Conservation (phyloP, 2,797 vertebrate genomes). For the Enteromius thamalakanensis region DNA sequence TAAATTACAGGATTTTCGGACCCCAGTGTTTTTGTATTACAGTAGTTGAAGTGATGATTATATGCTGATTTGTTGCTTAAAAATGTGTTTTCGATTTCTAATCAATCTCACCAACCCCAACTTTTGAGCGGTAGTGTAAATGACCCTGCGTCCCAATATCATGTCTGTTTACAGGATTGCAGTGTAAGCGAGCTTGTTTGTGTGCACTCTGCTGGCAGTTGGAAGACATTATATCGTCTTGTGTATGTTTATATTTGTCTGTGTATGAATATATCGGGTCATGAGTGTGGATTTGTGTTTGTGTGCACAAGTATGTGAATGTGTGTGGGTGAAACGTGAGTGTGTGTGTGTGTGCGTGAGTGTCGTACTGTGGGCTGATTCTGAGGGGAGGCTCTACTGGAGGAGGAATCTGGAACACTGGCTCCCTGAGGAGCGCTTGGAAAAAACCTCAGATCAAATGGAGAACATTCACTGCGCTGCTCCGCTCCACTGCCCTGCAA, state of each 20-base stretch:
- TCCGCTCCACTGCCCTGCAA: slow-evolving; percentile 66
- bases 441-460: slow-evolving; percentile 83
- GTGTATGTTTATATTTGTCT: slow-evolving; percentile 58
- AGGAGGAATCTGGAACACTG: slow-evolving; percentile 84
- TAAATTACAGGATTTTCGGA: neutral
- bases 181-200: slow-evolving; percentile 7
- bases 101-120: neutral
- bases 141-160: slow-evolving; percentile 1
- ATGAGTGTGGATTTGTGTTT: slow-evolving; percentile 42
- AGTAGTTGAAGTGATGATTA: neutral
- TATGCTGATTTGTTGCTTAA: neutral
- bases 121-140: slow-evolving; percentile 6
- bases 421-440: slow-evolving; percentile 77
- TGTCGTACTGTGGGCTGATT: slow-evolving; percentile 69
- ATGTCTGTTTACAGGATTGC: slow-evolving; percentile 46
- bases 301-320: slow-evolving; percentile 41
- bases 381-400: slow-evolving; percentile 80
- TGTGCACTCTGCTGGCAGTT: slow-evolving; percentile 29
- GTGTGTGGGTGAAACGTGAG: slow-evolving; percentile 41
- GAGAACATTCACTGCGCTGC: slow-evolving; percentile 79
- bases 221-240: slow-evolving; percentile 12
- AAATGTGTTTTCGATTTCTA: neutral
- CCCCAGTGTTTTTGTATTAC: neutral
- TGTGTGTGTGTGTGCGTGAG: slow-evolving; percentile 53
- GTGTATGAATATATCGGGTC: slow-evolving; percentile 39